These are phyloP conservation scores for Anagrus nilaparvatae DNA, from an alignment of 1,140 invertebrate genomes.

Conservation along the genomic window DNA sequence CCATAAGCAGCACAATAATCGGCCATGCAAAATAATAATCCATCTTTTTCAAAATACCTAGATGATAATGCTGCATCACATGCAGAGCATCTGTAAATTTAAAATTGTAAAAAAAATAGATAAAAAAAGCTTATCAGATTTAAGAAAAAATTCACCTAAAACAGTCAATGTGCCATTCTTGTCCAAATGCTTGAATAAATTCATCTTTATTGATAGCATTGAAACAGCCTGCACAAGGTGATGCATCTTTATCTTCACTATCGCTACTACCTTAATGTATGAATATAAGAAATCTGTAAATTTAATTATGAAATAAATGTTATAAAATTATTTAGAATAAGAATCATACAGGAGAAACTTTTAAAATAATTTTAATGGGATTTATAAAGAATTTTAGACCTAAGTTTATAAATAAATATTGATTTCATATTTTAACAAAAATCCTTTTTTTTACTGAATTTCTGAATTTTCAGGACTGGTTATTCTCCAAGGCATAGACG, in stretches of 20 bases:
- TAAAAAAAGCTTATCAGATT: not conserved
- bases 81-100: conserved; percentile 64
- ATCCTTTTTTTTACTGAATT: conserved; percentile 91
- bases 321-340: not conserved
- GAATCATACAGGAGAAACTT: not conserved
- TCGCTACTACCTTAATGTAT: conserved; percentile 26
- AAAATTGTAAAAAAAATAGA: conserved; percentile 5
- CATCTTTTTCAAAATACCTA: conserved; percentile 91
- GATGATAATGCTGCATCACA: conserved; percentile 74
- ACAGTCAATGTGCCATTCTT: conserved; percentile 81
- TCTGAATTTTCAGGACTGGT: conserved; percentile 87
- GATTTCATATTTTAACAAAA: conserved; percentile 46
- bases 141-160: conserved; percentile 59
- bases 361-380: not conserved
- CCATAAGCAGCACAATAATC: conserved; percentile 86
- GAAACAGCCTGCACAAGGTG: conserved; percentile 58
- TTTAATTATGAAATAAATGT: not conserved
- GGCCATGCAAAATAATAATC: conserved; percentile 76
- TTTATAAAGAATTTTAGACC: not conserved
- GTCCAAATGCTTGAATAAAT: conserved; percentile 65
- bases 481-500: conserved; percentile 94
- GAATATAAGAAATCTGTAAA: conserved; percentile 2
- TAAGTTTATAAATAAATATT: not conserved
- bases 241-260: conserved; percentile 14
- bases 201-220: conserved; percentile 63